These are phyloP conservation scores for Gasteruption jaculator DNA, from an alignment of 2,888 invertebrate genomes.

Conservation along the genomic window DNA sequence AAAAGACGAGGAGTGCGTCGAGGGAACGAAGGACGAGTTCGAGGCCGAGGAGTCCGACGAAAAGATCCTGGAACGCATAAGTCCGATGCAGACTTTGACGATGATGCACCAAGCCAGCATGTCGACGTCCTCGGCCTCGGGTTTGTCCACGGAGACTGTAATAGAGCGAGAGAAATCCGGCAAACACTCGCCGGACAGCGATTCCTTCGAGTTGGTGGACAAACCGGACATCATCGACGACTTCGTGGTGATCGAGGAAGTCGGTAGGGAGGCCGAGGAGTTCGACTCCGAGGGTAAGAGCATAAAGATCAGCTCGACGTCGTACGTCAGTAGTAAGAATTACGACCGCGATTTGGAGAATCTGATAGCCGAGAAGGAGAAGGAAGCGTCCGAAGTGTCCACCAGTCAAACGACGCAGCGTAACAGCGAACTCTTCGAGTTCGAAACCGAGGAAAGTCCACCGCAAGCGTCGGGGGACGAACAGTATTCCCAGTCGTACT, in stretches of 20 bases:
- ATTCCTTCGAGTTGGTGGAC: slow-evolving; percentile 84
- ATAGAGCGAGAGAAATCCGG: slow-evolving; percentile 41
- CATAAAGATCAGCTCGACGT: slow-evolving; percentile 59
- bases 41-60: slow-evolving; percentile 47
- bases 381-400: slow-evolving; percentile 20
- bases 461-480: slow-evolving; percentile 46
- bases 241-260: slow-evolving; percentile 84
- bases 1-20: slow-evolving; percentile 57
- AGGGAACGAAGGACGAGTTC: slow-evolving; percentile 22
- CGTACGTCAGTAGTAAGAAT: slow-evolving; percentile 54
- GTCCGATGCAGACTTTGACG: slow-evolving; percentile 23
- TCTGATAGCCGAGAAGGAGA: slow-evolving; percentile 35
- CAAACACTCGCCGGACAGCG: slow-evolving; percentile 69
- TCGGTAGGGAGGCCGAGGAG: slow-evolving; percentile 81
- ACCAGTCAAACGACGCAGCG: slow-evolving; percentile 21
- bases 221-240: slow-evolving; percentile 84
- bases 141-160: slow-evolving; percentile 44
- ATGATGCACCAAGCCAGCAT: slow-evolving; percentile 44
- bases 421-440: slow-evolving; percentile 42
- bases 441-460: slow-evolving; percentile 48
- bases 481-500: slow-evolving; percentile 45
- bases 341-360: slow-evolving; percentile 59
- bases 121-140: slow-evolving; percentile 46
- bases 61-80: slow-evolving; percentile 9
- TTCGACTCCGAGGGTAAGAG: slow-evolving; percentile 80